Evolutionary conservation across 2,113 vertebrate species (phyloP).

Genomic region (Glareola pratincola): DNA sequence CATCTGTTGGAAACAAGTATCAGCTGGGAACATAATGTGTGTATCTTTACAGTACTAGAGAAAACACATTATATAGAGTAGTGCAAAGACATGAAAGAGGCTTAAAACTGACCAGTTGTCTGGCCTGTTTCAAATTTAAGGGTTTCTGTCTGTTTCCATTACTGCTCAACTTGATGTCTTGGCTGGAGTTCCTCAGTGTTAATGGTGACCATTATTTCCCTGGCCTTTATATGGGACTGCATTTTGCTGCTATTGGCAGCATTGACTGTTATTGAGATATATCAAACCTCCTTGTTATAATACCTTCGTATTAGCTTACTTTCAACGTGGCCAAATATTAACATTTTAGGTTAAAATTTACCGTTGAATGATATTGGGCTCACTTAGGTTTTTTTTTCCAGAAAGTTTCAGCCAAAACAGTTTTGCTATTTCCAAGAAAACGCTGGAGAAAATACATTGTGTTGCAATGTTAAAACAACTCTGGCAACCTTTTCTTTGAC

Average conservation of each 20-base stretch:
- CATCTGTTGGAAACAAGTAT: not conserved
- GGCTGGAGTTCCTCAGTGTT: not conserved
- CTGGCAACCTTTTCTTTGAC: not conserved
- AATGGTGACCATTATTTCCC: not conserved
- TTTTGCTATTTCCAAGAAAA: conserved; percentile 42
- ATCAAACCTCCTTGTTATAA: not conserved
- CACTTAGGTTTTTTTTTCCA: not conserved
- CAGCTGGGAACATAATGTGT: not conserved
- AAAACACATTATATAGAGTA: not conserved
- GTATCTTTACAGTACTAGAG: not conserved
- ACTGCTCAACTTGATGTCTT: not conserved
- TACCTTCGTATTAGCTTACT: not conserved
- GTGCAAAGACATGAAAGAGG: not conserved
- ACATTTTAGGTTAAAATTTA: not conserved
- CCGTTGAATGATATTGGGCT: not conserved
- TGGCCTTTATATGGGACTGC: not conserved
- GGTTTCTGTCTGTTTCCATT: not conserved
- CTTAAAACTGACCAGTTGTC: not conserved
- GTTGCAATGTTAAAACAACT: conserved; percentile 26
- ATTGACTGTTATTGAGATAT: not conserved
- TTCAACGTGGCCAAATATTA: not conserved
- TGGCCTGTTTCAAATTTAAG: not conserved
- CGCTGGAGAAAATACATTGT: not conserved
- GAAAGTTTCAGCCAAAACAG: not conserved
- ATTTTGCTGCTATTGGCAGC: not conserved